Evolutionary conservation across 2,888 invertebrate genomes (phyloP).

Genomic region (Tenthredo livida): DNA sequence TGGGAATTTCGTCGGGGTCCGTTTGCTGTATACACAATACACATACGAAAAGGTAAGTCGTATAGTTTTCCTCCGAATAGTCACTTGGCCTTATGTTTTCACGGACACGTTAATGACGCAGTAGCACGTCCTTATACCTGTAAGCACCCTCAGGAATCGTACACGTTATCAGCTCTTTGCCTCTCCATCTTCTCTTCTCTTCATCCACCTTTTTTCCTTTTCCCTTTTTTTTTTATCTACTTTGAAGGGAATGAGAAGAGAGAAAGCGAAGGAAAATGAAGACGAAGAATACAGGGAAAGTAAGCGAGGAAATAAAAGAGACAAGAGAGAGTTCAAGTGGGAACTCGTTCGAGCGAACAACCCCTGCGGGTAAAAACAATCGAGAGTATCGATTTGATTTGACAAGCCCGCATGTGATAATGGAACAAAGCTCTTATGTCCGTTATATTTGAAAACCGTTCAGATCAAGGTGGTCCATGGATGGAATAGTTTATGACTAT

Average conservation of each 20-base stretch:
- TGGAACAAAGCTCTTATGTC: conserved; percentile 41
- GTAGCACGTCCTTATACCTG: conserved; percentile 7
- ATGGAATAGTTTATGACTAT: neutral
- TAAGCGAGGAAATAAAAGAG: conserved; percentile 17
- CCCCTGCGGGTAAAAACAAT: conserved; percentile 51
- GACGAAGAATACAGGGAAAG: conserved; percentile 30
- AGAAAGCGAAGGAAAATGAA: conserved; percentile 60
- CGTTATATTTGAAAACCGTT: conserved; percentile 31
- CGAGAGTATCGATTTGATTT: conserved; percentile 51
- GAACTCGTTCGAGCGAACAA: conserved; percentile 55
- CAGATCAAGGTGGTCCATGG: neutral
- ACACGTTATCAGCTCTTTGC: conserved; percentile 42
- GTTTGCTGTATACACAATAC: neutral
- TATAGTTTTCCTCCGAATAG: conserved; percentile 34
- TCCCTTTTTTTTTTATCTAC: conserved; percentile 59
- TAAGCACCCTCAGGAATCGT: conserved; percentile 10
- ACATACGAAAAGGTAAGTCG: neutral
- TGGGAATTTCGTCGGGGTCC: neutral
- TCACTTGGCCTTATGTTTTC: conserved; percentile 33
- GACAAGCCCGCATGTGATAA: conserved; percentile 50
- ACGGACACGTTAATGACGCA: conserved; percentile 37
- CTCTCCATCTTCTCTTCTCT: conserved; percentile 53
- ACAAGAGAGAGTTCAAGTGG: conserved; percentile 60
- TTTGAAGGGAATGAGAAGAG: conserved; percentile 27
- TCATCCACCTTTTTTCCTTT: conserved; percentile 66